These are phyloP conservation scores for Rissa tridactyla DNA, from an alignment of 2,113 vertebrate species.

Conservation along the genomic window DNA sequence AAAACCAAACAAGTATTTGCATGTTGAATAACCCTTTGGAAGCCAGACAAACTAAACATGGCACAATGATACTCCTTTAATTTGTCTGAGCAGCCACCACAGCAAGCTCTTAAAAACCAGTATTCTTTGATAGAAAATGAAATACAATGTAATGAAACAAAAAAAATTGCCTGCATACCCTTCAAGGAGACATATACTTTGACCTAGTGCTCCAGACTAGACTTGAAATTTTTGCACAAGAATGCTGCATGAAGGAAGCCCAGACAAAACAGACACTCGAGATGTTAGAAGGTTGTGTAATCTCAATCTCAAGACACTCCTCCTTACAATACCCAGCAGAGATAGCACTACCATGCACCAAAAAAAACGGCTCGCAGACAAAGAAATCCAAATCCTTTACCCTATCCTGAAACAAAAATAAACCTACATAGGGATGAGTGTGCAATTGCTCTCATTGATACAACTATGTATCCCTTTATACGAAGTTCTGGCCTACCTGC, in stretches of 20 bases:
- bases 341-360: constrained; percentile 46
- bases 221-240: constrained; percentile 79
- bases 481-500: not conserved
- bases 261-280: constrained; percentile 95
- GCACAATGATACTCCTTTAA: constrained; percentile 46
- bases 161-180: constrained; percentile 72
- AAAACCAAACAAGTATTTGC: constrained; percentile 18
- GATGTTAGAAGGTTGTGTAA: constrained; percentile 75
- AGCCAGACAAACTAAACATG: not conserved
- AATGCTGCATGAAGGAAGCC: constrained; percentile 73
- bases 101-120: constrained; percentile 74
- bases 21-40: constrained; percentile 22
- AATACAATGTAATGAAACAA: constrained; percentile 82
- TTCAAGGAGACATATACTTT: constrained; percentile 88
- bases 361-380: constrained; percentile 47
- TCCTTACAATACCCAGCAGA: constrained; percentile 63
- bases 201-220: constrained; percentile 84
- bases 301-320: constrained; percentile 70
- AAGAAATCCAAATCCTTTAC: constrained; percentile 36
- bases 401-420: not conserved
- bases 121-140: constrained; percentile 83
- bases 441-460: not conserved
- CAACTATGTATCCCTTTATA: not conserved
- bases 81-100: constrained; percentile 57
- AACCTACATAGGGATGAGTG: not conserved